Evolutionary conservation across 2,888 invertebrate genomes (phyloP), one percentile per base, ranked within the genome.

Genomic region (Epinotia nisella): DNA sequence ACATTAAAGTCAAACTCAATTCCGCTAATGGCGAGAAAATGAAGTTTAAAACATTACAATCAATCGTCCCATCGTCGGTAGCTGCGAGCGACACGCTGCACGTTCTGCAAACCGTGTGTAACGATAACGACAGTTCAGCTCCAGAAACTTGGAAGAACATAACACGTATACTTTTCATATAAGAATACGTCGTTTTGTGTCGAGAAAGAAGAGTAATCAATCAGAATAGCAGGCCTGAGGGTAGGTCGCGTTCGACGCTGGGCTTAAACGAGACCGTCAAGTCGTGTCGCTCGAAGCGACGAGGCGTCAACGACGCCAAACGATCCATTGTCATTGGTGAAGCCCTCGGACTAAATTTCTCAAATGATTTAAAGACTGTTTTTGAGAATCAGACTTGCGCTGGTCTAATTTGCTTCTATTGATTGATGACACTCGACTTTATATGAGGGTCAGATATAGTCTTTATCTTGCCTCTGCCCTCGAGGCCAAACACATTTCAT

Each of bases 231-330:
- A 24, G 24, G 56, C 56, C 66, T 39, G n/a, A 66, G 66, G 66
- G 55, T 55, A 66, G 55, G 56, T n/a, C 55, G 53, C 64, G 66
- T 66, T 55, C 53, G 55, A 65, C 55, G 65, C 65, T 19, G 41
- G 29, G n/a, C 64, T 51, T 41, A 24, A 66, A 66, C 66, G 41
- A 66, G 66, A 66, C 41, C 69, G 64, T 58, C 56, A 64, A 53
- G 67, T 35, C 21, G 69, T 62, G 72, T 69, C 68, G 73, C 73
- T 59, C 41, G 41, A 53, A 59, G 73, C 69, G 73, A 73, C 72
- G 53, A 60, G 62, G 21, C 62, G 68, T 66, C 56, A 66, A 56
- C 58, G 29, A 13, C 41, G 55, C 66, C 55, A 24, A 66, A 66
- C 55, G 55, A 66, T 41, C 56, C 56, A 56, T 66, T 66, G 66